Evolutionary conservation across 1,140 invertebrate species (phyloP).

Genomic region (Neuroterus valhalla): DNA sequence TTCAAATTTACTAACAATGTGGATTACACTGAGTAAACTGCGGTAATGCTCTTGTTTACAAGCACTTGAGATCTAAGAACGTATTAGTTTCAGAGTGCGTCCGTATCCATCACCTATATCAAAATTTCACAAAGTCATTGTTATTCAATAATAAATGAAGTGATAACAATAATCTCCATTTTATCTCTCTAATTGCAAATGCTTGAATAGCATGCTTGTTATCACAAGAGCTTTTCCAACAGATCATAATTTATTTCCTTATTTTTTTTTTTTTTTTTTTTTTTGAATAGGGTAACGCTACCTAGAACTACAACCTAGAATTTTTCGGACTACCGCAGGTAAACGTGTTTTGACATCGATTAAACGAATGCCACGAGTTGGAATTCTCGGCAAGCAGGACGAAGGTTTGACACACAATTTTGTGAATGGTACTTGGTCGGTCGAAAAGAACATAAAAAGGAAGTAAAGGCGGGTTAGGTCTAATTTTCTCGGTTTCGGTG

Average conservation of each 20-base stretch:
- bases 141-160: constrained; percentile 5
- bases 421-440: not conserved
- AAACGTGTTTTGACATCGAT: not conserved
- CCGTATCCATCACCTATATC: not conserved
- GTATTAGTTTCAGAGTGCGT: not conserved
- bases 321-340: not conserved
- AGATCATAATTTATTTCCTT: too few relatives aligned
- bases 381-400: not conserved
- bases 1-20: too few relatives aligned
- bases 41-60: too few relatives aligned
- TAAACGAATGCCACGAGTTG: not conserved
- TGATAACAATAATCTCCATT: not conserved
- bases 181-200: not conserved
- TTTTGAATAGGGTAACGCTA: too few relatives aligned
- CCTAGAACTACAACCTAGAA: too few relatives aligned
- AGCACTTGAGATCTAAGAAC: not conserved
- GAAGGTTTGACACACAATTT: not conserved
- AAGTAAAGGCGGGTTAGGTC: not conserved
- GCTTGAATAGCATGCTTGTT: not conserved
- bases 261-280: too few relatives aligned
- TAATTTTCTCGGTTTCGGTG: constrained; percentile 17
- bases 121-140: not conserved
- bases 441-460: not conserved
- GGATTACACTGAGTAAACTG: too few relatives aligned
- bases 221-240: too few relatives aligned